These are phyloP conservation scores for Gymnosoma rotundatum DNA, from an alignment of 2,888 invertebrate species.

Conservation along the genomic window DNA sequence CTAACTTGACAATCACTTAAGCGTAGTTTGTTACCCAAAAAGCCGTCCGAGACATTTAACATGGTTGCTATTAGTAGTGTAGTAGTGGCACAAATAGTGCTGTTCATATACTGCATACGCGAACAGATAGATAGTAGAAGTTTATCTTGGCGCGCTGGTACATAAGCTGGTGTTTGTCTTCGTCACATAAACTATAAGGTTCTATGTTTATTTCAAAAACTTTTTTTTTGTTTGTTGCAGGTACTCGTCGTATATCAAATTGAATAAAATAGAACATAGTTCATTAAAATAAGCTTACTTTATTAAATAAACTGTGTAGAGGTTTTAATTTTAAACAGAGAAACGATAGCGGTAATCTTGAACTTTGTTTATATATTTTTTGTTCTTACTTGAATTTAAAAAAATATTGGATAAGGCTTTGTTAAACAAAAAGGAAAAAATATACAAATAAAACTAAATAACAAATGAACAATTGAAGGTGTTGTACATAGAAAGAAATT, in stretches of 20 bases:
- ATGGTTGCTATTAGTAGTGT: slow-evolving; percentile 70
- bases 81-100: slow-evolving; percentile 71
- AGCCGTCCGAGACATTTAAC: slow-evolving; percentile 72
- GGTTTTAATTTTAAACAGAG: slow-evolving; percentile 65
- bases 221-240: slow-evolving; percentile 49
- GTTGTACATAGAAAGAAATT: slow-evolving; percentile 56
- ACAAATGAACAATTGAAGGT: slow-evolving; percentile 53
- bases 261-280: slow-evolving; percentile 79
- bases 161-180: slow-evolving; percentile 55
- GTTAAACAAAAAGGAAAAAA: slow-evolving; percentile 4
- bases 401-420: slow-evolving; percentile 31
- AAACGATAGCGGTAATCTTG: slow-evolving; percentile 81
- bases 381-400: slow-evolving; percentile 64
- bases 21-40: slow-evolving; percentile 79
- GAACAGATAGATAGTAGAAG: slow-evolving; percentile 57
- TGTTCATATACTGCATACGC: slow-evolving; percentile 27
- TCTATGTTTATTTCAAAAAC: slow-evolving; percentile 50
- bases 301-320: slow-evolving; percentile 47
- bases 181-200: slow-evolving; percentile 61
- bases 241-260: slow-evolving; percentile 77
- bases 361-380: slow-evolving; percentile 72
- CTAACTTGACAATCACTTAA: slow-evolving; percentile 82
- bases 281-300: slow-evolving; percentile 77
- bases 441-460: slow-evolving; percentile 32
- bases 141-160: slow-evolving; percentile 65